These are phyloP conservation scores for Drosophila takahashii DNA, from an alignment of 1,140 invertebrate species.

Conservation along the genomic window DNA sequence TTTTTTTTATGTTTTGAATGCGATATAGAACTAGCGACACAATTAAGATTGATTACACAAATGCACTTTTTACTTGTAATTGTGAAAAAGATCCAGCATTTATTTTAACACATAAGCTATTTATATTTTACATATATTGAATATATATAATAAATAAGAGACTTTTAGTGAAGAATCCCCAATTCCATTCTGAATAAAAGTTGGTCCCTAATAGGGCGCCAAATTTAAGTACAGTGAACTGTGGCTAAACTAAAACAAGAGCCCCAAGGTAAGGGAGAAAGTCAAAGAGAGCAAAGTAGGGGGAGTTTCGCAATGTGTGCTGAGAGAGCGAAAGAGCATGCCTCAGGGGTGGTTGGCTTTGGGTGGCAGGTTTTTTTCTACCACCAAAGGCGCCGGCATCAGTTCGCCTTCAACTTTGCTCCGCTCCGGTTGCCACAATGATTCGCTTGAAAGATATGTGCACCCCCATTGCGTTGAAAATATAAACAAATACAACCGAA, in stretches of 20 bases:
- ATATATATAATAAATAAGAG: no score
- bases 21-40: no score
- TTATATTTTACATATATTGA: no score
- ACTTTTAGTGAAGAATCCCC: no score
- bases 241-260: neutral
- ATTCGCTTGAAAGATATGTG: slow-evolving; percentile 5
- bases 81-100: no score
- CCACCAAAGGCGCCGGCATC: slow-evolving; percentile 44
- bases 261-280: neutral
- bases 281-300: slow-evolving; percentile 1
- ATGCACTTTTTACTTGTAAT: no score
- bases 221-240: slow-evolving; percentile 49
- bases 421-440: slow-evolving; percentile 29
- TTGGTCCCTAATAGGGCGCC: slow-evolving; percentile 18
- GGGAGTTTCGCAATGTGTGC: slow-evolving; percentile 4
- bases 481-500: slow-evolving; percentile 4
- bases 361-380: slow-evolving; percentile 37
- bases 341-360: slow-evolving; percentile 32
- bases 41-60: no score
- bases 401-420: slow-evolving; percentile 39
- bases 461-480: neutral
- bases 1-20: no score
- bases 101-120: no score
- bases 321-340: neutral
- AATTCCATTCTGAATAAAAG: neutral